phyloP scores from a whole-genome alignment of 2,797 vertebrate species.

The Pitangus sulphuratus region DNA sequence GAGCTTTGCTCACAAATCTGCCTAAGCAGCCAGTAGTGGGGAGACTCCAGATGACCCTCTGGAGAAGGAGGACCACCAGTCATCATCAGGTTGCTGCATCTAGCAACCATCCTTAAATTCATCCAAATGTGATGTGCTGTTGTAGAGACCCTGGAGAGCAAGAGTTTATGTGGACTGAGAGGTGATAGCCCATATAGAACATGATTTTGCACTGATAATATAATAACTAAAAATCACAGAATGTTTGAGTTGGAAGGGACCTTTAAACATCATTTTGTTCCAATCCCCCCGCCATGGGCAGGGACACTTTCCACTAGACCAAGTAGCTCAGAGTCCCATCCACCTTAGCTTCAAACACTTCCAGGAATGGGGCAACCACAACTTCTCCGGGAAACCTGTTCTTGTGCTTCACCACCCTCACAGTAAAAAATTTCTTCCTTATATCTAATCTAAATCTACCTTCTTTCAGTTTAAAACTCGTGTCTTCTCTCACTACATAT shows the following conservation, averaged over 20 bases:
- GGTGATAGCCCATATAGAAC: background rate
- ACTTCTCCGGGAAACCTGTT: background rate
- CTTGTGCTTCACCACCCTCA: background rate
- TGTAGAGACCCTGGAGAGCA: background rate
- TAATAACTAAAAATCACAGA: background rate
- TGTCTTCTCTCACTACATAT: background rate
- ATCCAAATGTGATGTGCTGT: background rate
- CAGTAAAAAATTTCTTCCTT: background rate
- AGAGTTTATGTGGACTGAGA: background rate
- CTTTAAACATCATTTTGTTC: background rate
- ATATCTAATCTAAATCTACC: background rate
- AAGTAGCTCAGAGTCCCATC: rapidly evolving
- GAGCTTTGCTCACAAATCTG: background rate
- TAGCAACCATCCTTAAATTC: background rate
- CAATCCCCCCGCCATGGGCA: rapidly evolving
- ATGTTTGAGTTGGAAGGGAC: background rate
- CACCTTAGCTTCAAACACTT: background rate
- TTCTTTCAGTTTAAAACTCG: background rate
- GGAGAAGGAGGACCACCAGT: background rate
- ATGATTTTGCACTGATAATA: background rate
- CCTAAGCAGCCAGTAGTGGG: background rate
- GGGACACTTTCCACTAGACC: rapidly evolving
- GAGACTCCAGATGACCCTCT: background rate
- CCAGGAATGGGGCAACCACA: background rate
- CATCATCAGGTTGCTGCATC: background rate